Percentiles rank a stretch among this genome's conserved stretches.
These are phyloP conservation scores for Heterodera carotae DNA, from an alignment of 1,140 invertebrate genomes.

Conservation along the genomic window DNA sequence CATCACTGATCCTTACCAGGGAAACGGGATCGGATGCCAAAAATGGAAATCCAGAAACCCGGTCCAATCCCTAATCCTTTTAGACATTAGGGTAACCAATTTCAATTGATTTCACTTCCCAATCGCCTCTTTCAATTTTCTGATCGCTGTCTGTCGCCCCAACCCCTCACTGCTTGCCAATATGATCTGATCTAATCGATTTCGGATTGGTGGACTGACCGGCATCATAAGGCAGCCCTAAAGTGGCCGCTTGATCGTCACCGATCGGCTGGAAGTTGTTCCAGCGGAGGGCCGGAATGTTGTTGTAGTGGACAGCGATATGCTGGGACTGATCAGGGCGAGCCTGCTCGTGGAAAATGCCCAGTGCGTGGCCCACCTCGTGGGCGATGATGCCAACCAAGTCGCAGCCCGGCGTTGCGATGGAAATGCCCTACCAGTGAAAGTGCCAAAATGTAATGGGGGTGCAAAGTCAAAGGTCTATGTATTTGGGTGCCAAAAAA, in stretches of 20 bases:
- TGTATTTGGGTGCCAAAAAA: too few species aligned
- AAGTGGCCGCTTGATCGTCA: slow-evolving; percentile 53
- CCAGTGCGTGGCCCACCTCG: slow-evolving; percentile 63
- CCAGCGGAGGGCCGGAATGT: slow-evolving; percentile 55
- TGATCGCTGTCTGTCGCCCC: too few species aligned
- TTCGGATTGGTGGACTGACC: too few species aligned
- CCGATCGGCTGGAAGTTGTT: slow-evolving; percentile 63
- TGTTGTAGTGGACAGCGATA: slow-evolving; percentile 55
- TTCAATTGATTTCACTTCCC: too few species aligned
- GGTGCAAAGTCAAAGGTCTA: too few species aligned
- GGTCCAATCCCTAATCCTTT: too few species aligned
- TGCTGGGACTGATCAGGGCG: slow-evolving; percentile 55
- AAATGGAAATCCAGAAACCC: too few species aligned
- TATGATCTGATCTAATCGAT: background rate
- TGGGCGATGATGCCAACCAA: slow-evolving; percentile 62
- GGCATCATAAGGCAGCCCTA: slow-evolving; percentile 58
- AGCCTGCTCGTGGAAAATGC: slow-evolving; percentile 64
- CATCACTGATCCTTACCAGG: slow-evolving; percentile 61
- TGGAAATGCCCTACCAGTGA: slow-evolving; percentile 61
- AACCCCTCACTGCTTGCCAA: too few species aligned
- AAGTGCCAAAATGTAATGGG: slow-evolving; percentile 16
- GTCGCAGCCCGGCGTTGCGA: slow-evolving; percentile 62
- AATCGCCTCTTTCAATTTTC: background rate
- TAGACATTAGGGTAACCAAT: too few species aligned
- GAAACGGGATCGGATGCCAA: too few species aligned